Percentiles rank a stretch among this genome's conserved stretches.
Evolutionary conservation across 2,113 vertebrate genomes (phyloP).

Genomic region (Ginglymostoma cirratum): DNA sequence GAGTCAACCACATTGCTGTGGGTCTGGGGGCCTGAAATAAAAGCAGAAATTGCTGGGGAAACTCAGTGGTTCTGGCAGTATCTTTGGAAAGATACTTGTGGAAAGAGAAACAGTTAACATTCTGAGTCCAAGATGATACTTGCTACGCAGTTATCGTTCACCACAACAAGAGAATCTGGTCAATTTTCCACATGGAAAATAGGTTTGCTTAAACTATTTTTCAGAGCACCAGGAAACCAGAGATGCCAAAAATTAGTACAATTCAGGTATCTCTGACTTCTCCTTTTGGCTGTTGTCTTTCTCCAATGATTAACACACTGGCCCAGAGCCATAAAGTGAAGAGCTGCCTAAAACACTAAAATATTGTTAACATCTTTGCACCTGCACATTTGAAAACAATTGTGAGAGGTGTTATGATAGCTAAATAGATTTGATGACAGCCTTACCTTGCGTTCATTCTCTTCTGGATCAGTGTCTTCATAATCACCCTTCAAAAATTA

Average conservation of each 20-base stretch:
- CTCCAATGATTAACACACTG: neutral
- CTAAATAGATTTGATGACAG: neutral
- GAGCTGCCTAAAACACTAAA: neutral
- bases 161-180: neutral
- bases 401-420: neutral
- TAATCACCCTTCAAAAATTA: slow-evolving; percentile 71
- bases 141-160: neutral
- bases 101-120: too few relatives aligned
- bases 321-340: neutral
- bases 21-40: too few relatives aligned
- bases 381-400: neutral
- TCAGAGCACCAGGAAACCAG: neutral
- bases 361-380: neutral
- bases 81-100: too few relatives aligned
- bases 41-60: too few relatives aligned
- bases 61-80: too few relatives aligned
- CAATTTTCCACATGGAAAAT: neutral
- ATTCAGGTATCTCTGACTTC: neutral
- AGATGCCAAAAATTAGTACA: neutral
- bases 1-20: too few relatives aligned
- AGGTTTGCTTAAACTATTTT: neutral
- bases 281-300: neutral
- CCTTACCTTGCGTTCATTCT: slow-evolving; percentile 56
- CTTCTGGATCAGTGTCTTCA: slow-evolving; percentile 63
- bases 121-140: neutral